Evolutionary conservation across 2,797 vertebrate genomes (phyloP), one percentile per base, ranked within the genome.

Genomic region (Ambastaia sidthimunki): DNA sequence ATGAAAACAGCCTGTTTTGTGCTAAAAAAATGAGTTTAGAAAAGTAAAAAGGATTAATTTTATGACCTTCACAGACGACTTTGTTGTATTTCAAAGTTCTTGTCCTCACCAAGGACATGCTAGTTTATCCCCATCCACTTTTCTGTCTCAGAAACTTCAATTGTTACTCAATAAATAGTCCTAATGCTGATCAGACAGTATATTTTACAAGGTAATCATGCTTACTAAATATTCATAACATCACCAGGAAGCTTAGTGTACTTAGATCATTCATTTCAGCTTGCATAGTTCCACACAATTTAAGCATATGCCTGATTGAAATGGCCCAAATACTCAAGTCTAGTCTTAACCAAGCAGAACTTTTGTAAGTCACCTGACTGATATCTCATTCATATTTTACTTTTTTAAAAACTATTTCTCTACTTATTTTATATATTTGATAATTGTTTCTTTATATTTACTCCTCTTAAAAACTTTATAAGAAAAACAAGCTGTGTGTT

Each of bases 151-250:
- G 92, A 92, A 91, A 91, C 83, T 93, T 93, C 93, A 93, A 94
- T 91, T 95, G 93, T 94, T 87, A 92, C 92, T 87, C 91, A 91
- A 93, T 91, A 93, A 90, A 88, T 85, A 89, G 90, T 90, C 91
- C 90, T 94, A 94, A 93, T 91, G 89, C 90, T 93, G 94, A 94
- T 95, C 92, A 95, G 93, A 93, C 91, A 92, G 87, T 86, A 91
- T 90, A 72, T 93, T 93, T 94, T 91, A 90, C 90, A 89, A 89
- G 92, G 5, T 50, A 89, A 94, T 93, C 92, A 90, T 89, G 90
- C 87, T 85, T 88, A 94, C 95, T 94, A 95, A 95, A 94, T 94
- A 95, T 95, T 92, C 86, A 95, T 94, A 82, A 68, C 74, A 0
- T 80, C 87, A 89, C 74, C 84, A 90, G 90, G 88, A 83, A 89